Base-by-base conservation (phyloP, 30 jellyfish, hydroid and myxozoan genomes). In the Aurelia coerulea region DNA sequence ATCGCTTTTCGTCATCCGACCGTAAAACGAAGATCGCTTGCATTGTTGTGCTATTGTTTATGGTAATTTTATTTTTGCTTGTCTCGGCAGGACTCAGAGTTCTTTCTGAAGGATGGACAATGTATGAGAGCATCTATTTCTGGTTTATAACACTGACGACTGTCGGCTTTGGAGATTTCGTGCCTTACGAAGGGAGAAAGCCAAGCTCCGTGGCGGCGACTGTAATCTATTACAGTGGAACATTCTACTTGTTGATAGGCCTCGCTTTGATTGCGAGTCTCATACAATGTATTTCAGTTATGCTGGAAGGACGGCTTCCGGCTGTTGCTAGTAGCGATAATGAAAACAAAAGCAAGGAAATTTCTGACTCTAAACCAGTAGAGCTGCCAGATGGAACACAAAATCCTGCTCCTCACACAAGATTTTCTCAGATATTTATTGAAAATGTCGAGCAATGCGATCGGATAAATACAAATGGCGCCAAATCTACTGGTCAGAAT, bases 241-340 rank as follows among this genome's bases (percentile, higher is more conserved):
- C 90, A 67, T 68, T 87, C 81, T 87, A 87, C 62, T 59, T 87
- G 65, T 41, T 87, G 50, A 31, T 87, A 4, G 96, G 96, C 59
- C 90, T 87, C 60, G 90, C 96, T 19, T 46, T 87, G 46, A 78
- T 87, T 7, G 96, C 96, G 13, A 87, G 96, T 62, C 84, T 87
- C 39, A 46, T 87, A n/a, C 90, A 76, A 62, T 46, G 73, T 15
- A 72, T 87, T 0, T 76, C 96, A 5, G 65, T 54, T 31, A 34
- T 87, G 62, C 59, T 76, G 72, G 96, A 87, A 46, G 96, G 96
- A 14, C 51, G 86, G 46, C 37, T 87, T 15, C 90, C 96, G 12
- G 67, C 96, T 32, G 86, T 68, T 39, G 71, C 66, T 13, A 18
- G 7, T 5, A 46, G 56, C 56, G 56, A 46, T 46, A 46, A 46